Base-by-base conservation (phyloP, 1,140 invertebrate genomes). In the Drosophila burlai region DNA sequence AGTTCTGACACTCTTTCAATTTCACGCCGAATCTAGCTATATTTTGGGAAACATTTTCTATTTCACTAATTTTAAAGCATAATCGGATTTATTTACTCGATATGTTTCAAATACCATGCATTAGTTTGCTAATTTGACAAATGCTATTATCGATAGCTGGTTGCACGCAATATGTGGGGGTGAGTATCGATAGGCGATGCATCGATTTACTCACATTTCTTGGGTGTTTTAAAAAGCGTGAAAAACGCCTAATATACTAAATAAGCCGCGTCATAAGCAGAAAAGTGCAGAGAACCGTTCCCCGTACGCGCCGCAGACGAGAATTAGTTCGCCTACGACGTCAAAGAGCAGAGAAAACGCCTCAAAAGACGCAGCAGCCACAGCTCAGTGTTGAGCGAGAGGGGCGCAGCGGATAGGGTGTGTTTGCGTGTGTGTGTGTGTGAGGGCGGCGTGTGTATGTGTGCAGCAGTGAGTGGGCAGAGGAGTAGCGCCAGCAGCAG, bases 131-230 rank as follows among this genome's bases (percentile, higher is more conserved):
- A 26, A 9, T 43, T 42, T 26, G 11, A 7, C 11, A 13, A 15
- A 13, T 18, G 1, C 18, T 18, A 6, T 34, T 49, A 62, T 49
- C 36, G 45, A 49, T 63, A 11, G 9, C 43, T 45, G 18, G 43
- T 18, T 3, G 34, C 34, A n/a, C 42, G n/a, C 76, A 65, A 83
- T 71, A 15, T 11, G 45, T 24, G 61, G 65, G 40, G 18, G 40
- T 80, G 61, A 71, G 57, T 84, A 84, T 84, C 81, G 81, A 84
- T 84, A 80, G 29, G 67, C 66, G 68, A 84, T 81, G 82, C 78
- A 84, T 84, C 82, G 82, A 85, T 84, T 84, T 85, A 68, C 83
- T 87, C 83, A 87, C 80, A 87, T 87, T 87, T 87, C 67, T 87
- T 87, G 76, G 71, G 83, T 87, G 76, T 83, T 86, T 87, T 78